phyloP scores from a whole-genome alignment of 2,113 vertebrate genomes.

The Grantiella picta region DNA sequence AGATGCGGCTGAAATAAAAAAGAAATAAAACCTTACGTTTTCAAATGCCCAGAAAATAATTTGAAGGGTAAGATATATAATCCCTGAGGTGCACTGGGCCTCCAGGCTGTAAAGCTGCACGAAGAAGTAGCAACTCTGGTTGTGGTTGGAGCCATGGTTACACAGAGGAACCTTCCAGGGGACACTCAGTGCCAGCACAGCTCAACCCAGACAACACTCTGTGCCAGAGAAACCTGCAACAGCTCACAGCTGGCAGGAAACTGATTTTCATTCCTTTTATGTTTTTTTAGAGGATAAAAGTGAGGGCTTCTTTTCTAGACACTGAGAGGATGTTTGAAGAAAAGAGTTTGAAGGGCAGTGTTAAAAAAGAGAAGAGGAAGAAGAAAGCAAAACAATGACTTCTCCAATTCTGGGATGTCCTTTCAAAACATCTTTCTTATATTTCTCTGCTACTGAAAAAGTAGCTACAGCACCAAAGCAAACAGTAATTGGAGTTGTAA shows the following conservation, averaged over 20 bases:
- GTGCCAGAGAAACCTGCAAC: fast-evolving
- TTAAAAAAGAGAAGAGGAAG: neutral
- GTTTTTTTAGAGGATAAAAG: neutral
- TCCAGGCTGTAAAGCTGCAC: neutral
- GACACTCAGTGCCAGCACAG: fast-evolving
- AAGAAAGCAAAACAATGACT: neutral
- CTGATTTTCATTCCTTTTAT: neutral
- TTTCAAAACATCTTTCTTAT: neutral
- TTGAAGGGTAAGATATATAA: neutral
- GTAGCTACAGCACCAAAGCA: neutral
- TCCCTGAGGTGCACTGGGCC: neutral
- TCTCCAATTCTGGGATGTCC: neutral
- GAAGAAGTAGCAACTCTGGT: neutral
- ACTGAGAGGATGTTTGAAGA: neutral
- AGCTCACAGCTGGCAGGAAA: neutral
- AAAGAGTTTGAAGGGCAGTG: neutral
- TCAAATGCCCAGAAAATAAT: neutral
- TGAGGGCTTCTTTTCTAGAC: neutral
- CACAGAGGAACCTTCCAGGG: neutral
- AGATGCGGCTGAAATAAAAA: constrained; percentile 6
- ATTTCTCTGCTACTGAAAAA: neutral
- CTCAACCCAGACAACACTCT: neutral
- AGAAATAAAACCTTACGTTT: neutral
- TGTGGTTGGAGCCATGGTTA: neutral
- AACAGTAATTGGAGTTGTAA: neutral